A percentile compares a stretch with the other conserved stretches of the same genome.
These are phyloP conservation scores for Phalacrocorax pelagicus DNA, from an alignment of 2,113 vertebrate genomes.

Conservation along the genomic window DNA sequence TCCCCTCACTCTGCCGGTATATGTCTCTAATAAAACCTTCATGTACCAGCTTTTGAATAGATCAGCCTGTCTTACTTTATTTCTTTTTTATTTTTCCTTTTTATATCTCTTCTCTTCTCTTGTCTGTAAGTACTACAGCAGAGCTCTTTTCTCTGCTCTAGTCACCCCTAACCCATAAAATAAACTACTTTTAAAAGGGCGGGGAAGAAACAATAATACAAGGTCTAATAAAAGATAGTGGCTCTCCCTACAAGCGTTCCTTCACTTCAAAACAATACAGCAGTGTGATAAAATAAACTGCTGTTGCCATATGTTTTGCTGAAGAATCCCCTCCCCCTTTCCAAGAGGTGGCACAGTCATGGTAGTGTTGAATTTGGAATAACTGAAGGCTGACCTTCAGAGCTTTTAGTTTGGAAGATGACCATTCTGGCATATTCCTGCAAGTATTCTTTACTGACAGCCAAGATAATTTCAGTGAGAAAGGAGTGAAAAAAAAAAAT, in stretches of 20 bases:
- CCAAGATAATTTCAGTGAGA: neutral
- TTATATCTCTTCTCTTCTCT: neutral
- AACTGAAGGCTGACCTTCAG: slow-evolving; percentile 25
- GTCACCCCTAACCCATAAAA: slow-evolving; percentile 44
- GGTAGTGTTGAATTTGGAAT: neutral
- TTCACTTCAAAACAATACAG: slow-evolving; percentile 32
- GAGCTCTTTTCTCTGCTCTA: slow-evolving; percentile 15
- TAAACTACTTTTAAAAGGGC: slow-evolving; percentile 36
- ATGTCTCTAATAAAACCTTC: neutral
- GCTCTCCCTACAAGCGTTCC: neutral
- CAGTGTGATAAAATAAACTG: slow-evolving; percentile 51
- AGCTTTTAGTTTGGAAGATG: neutral
- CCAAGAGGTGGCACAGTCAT: neutral
- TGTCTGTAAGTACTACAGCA: neutral
- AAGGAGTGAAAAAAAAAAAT: neutral
- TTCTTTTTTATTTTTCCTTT: slow-evolving; percentile 28
- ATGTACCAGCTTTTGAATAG: neutral
- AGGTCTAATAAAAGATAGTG: slow-evolving; percentile 43
- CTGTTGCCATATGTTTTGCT: slow-evolving; percentile 31
- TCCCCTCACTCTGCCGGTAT: neutral
- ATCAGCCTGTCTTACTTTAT: neutral
- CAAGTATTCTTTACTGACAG: neutral
- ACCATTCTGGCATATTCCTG: neutral
- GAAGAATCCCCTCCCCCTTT: neutral
- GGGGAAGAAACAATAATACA: slow-evolving; percentile 33